Percentiles rank a stretch among this genome's conserved stretches.
Evolutionary conservation across 2,113 vertebrate genomes (phyloP).

Genomic region (Mola mola): DNA sequence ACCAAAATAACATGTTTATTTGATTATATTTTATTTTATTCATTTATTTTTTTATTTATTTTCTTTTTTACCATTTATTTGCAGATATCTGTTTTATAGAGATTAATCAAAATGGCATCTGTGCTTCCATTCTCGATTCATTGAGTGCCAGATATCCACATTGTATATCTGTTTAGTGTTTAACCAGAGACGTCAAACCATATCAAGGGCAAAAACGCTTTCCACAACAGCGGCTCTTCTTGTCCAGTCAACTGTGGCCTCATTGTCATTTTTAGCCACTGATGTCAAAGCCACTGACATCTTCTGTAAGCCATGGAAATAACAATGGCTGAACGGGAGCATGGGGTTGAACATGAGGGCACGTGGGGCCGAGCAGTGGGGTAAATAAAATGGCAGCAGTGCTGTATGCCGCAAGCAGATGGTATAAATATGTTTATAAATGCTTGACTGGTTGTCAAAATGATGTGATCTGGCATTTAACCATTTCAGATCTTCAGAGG

Average conservation of each 20-base stretch:
- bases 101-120: too few relatives aligned
- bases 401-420: conserved; percentile 34
- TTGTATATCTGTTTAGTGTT: conserved; percentile 55
- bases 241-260: conserved; percentile 49
- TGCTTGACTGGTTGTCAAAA: conserved; percentile 64
- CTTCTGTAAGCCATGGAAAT: conserved; percentile 49
- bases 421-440: conserved; percentile 64
- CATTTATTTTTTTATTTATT: too few relatives aligned
- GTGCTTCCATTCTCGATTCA: too few relatives aligned
- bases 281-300: conserved; percentile 49
- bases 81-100: too few relatives aligned
- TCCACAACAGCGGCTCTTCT: conserved; percentile 61
- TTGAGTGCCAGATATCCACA: conserved; percentile 18
- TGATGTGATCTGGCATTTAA: conserved; percentile 65
- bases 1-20: too few relatives aligned
- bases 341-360: conserved; percentile 38
- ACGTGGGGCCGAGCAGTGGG: conserved; percentile 10
- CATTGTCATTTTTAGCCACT: conserved; percentile 60
- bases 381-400: conserved; percentile 30
- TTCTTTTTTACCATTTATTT: too few relatives aligned
- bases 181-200: conserved; percentile 73
- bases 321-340: conserved; percentile 65
- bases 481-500: conserved; percentile 58
- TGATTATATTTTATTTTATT: too few relatives aligned
- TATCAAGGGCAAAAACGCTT: conserved; percentile 51